These are phyloP conservation scores for Atrichornis clamosus DNA, from an alignment of 2,113 vertebrate genomes.

Conservation along the genomic window DNA sequence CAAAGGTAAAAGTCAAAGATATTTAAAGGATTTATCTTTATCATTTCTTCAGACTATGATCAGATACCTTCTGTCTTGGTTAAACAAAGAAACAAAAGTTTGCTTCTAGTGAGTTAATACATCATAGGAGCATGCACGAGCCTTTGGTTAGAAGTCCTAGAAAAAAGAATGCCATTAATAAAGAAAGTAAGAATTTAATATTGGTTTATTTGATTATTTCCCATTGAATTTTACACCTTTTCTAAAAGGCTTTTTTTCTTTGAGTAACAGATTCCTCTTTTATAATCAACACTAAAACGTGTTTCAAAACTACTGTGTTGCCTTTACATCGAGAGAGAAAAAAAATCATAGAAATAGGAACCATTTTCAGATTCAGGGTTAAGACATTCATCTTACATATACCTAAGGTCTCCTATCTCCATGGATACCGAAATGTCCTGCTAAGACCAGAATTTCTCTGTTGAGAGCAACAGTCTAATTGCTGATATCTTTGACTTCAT, in stretches of 20 bases:
- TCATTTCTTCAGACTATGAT: neutral
- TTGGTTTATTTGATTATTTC: neutral
- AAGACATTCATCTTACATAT: neutral
- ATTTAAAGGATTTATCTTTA: neutral
- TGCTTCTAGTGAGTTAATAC: neutral
- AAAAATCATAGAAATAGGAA: neutral
- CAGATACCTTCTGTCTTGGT: neutral
- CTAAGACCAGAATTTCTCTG: neutral
- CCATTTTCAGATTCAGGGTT: neutral
- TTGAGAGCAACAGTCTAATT: neutral
- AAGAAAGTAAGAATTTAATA: neutral
- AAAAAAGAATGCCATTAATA: neutral
- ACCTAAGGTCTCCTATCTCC: neutral
- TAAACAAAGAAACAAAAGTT: neutral
- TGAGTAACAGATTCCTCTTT: neutral
- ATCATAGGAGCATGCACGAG: neutral
- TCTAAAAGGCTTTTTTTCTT: neutral
- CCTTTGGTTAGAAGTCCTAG: neutral
- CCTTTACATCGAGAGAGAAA: neutral
- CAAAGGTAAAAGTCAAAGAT: neutral
- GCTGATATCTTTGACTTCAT: neutral
- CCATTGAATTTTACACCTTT: neutral
- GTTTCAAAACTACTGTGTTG: neutral
- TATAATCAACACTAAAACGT: neutral
- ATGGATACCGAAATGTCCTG: neutral